A percentile compares a stretch with the other conserved stretches of the same genome.
phyloP scores from a whole-genome alignment of 1,140 invertebrate genomes.

The Wiebesia pumilae region DNA sequence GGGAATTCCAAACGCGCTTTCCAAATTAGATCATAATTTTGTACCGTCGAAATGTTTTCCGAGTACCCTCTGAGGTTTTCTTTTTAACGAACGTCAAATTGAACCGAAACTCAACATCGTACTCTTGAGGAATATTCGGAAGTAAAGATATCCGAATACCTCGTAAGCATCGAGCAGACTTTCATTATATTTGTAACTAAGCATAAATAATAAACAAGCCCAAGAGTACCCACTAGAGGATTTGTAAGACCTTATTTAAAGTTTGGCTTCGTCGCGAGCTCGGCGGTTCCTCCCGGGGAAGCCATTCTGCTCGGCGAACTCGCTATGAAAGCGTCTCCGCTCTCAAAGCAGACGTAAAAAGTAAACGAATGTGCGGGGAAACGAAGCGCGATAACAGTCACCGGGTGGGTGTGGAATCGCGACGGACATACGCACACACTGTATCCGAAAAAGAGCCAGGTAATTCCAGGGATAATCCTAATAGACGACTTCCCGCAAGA shows the following conservation, averaged over 20 bases:
- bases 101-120: too few relatives aligned
- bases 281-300: too few relatives aligned
- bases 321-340: neutral
- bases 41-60: too few relatives aligned
- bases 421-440: neutral
- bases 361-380: neutral
- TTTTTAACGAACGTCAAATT: too few relatives aligned
- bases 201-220: neutral
- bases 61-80: too few relatives aligned
- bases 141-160: neutral
- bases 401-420: too few relatives aligned
- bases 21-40: too few relatives aligned
- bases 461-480: slow-evolving; percentile 65
- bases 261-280: neutral
- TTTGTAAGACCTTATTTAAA: neutral
- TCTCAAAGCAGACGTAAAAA: neutral
- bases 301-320: neutral
- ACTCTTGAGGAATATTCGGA: neutral
- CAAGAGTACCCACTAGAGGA: neutral
- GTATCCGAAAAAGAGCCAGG: slow-evolving; percentile 28
- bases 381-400: neutral
- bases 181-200: neutral
- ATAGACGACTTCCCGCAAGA: slow-evolving; percentile 54
- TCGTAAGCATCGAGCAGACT: neutral
- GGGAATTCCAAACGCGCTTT: too few relatives aligned